Conservation (phyloP, 2,888 invertebrate species). For the Frankliniella intonsa region DNA sequence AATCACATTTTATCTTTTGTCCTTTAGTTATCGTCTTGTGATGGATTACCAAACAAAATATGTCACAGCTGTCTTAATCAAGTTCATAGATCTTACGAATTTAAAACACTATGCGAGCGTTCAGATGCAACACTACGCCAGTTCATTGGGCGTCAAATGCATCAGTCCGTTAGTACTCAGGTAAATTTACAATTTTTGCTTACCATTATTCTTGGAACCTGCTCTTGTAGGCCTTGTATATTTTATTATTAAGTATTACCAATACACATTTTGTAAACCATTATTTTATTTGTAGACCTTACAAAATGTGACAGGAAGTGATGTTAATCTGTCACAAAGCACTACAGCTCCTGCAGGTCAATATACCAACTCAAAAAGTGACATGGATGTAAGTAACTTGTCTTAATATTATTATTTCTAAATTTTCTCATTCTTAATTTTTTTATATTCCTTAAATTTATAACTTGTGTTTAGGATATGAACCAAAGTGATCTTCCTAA, state of each 20-base stretch:
- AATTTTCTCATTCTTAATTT: neutral
- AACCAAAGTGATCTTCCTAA: neutral
- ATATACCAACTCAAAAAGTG: neutral
- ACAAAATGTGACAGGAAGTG: neutral
- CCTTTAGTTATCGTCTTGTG: neutral
- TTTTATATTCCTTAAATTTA: neutral
- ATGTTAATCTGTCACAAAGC: neutral
- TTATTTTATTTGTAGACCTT: neutral
- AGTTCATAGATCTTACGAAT: conserved; percentile 15
- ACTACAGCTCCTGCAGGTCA: neutral
- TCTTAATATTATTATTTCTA: too few species aligned
- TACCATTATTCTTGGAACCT: neutral
- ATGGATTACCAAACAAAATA: conserved; percentile 3
- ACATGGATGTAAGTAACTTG: neutral
- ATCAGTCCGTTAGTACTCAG: neutral
- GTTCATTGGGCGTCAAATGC: neutral
- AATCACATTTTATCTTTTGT: neutral
- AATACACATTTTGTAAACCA: neutral
- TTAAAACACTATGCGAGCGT: neutral
- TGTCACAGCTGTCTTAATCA: neutral
- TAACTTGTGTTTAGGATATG: neutral
- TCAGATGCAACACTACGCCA: neutral
- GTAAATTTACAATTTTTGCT: neutral
- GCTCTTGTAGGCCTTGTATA: neutral
- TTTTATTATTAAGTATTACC: neutral